A percentile compares a stretch with the other conserved stretches of the same genome.
Conservation (phyloP, 2,888 invertebrate species). For the Thysanoteuthis rhombus region DNA sequence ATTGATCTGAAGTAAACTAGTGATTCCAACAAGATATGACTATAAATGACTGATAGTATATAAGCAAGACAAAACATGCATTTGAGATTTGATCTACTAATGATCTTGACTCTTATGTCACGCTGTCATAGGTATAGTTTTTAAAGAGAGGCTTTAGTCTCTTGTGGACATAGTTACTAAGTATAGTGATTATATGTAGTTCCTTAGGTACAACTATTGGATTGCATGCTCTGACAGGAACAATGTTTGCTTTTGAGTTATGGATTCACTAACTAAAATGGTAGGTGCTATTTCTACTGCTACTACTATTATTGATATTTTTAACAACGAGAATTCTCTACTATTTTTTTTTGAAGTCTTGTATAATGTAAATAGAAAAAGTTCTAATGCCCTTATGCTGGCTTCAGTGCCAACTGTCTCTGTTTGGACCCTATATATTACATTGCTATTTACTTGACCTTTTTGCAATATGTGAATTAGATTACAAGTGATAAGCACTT, state of each 20-base stretch:
- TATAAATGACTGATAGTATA: neutral
- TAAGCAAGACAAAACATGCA: slow-evolving; percentile 12
- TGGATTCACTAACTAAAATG: neutral
- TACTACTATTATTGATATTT: neutral
- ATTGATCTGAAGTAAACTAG: neutral
- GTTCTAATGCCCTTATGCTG: too few species aligned
- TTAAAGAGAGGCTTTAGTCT: neutral
- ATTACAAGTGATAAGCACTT: too few species aligned
- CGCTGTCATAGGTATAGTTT: neutral
- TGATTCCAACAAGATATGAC: neutral
- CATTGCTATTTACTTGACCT: too few species aligned
- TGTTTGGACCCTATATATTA: too few species aligned
- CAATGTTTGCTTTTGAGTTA: neutral
- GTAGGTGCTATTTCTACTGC: neutral
- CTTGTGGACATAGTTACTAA: neutral
- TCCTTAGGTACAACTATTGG: neutral
- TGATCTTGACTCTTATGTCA: neutral
- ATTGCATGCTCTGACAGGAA: neutral
- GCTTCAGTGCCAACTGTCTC: too few species aligned
- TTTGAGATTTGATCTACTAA: neutral
- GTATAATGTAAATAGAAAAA: too few species aligned
- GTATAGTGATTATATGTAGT: neutral
- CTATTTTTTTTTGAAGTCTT: too few species aligned
- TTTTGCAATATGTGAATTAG: too few species aligned
- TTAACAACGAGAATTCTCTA: too few species aligned